Percentiles rank a stretch among this genome's conserved stretches.
Evolutionary conservation across 2,113 vertebrate species (phyloP).

Genomic region (Columba janthina): DNA sequence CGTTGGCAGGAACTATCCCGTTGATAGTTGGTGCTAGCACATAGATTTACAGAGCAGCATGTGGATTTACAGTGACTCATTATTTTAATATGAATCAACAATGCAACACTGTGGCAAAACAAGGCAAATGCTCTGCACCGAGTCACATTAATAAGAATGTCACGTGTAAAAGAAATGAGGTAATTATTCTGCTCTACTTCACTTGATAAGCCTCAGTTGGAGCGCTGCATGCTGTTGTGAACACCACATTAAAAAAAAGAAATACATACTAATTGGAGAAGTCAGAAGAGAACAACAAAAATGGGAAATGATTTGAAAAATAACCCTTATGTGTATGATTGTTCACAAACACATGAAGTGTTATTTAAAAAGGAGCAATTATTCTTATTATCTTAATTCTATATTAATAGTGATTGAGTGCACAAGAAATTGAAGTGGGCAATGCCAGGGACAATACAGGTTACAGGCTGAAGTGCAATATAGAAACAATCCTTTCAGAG

Average conservation of each 20-base stretch:
- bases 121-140: slow-evolving; percentile 4
- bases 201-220: slow-evolving; percentile 55
- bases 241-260: slow-evolving; percentile 8
- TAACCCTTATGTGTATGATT: not conserved
- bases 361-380: slow-evolving; percentile 10
- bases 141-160: slow-evolving; percentile 62
- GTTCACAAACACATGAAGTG: slow-evolving; percentile 30
- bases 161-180: slow-evolving; percentile 49
- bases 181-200: slow-evolving; percentile 73
- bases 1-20: not conserved
- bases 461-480: not conserved
- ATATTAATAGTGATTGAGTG: not conserved
- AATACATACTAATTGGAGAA: slow-evolving; percentile 47
- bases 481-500: not conserved
- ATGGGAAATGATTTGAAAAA: slow-evolving; percentile 33
- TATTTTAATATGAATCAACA: slow-evolving; percentile 50
- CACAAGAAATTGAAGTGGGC: not conserved
- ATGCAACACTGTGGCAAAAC: slow-evolving; percentile 50
- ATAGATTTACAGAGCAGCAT: rapidly evolving
- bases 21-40: not conserved
- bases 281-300: slow-evolving; percentile 34
- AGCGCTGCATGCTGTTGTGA: slow-evolving; percentile 22
- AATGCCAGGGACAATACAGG: not conserved
- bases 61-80: not conserved
- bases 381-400: slow-evolving; percentile 37